A percentile compares a stretch with the other conserved stretches of the same genome.
phyloP scores from a whole-genome alignment of 2,797 vertebrate species.

The Microctenopoma lineatum region DNA sequence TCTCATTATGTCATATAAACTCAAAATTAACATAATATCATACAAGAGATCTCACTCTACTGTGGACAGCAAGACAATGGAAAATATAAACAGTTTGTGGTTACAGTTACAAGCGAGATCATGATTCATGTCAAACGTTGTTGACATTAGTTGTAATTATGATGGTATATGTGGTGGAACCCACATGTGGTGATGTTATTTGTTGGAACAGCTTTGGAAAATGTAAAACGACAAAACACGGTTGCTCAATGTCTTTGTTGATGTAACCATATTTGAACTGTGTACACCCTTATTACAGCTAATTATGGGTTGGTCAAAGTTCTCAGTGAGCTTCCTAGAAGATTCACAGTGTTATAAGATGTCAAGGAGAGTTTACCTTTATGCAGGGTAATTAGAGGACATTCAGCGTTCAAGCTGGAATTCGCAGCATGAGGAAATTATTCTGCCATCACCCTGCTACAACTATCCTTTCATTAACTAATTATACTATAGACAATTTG shows the following conservation, averaged over 20 bases:
- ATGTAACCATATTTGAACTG: slow-evolving; percentile 59
- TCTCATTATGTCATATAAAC: neutral
- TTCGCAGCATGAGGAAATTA: slow-evolving; percentile 54
- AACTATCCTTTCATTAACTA: slow-evolving; percentile 47
- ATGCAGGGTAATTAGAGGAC: slow-evolving; percentile 56
- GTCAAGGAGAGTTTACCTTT: slow-evolving; percentile 64
- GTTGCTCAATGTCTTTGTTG: slow-evolving; percentile 54
- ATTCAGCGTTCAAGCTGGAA: slow-evolving; percentile 33
- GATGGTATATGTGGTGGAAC: slow-evolving; percentile 32
- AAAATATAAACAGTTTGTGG: slow-evolving; percentile 31
- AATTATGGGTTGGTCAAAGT: slow-evolving; percentile 62
- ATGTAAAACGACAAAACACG: slow-evolving; percentile 40
- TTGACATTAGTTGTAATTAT: slow-evolving; percentile 42
- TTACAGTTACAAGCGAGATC: slow-evolving; percentile 32
- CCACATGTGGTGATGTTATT: slow-evolving; percentile 63
- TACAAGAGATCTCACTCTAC: slow-evolving; percentile 1
- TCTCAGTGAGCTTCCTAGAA: slow-evolving; percentile 37
- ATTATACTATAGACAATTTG: slow-evolving; percentile 48
- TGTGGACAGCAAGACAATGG: neutral
- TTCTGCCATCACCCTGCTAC: slow-evolving; percentile 36
- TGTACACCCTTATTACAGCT: slow-evolving; percentile 54
- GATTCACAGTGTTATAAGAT: slow-evolving; percentile 30
- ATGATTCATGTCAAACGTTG: slow-evolving; percentile 36
- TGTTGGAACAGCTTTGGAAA: slow-evolving; percentile 59
- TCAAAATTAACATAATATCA: neutral